These are phyloP conservation scores for Ramphastos sulfuratus DNA, from an alignment of 2,113 vertebrate species.

Conservation along the genomic window DNA sequence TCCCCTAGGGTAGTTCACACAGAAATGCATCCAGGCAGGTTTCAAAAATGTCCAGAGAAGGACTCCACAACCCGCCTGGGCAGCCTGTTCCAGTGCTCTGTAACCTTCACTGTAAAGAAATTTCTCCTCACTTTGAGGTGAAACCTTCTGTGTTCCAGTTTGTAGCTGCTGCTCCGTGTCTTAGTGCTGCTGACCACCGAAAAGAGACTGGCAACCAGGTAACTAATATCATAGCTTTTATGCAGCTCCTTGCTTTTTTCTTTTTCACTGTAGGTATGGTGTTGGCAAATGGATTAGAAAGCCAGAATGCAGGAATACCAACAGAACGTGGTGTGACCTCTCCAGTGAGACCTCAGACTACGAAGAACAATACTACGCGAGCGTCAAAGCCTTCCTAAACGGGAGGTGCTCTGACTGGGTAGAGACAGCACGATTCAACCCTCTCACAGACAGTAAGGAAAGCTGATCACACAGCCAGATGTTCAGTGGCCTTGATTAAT, in stretches of 20 bases:
- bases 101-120: too few relatives aligned
- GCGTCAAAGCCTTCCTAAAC: conserved; percentile 76
- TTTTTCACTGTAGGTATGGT: conserved; percentile 81
- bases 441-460: conserved; percentile 87
- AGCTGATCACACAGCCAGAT: not conserved
- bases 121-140: too few relatives aligned
- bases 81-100: too few relatives aligned
- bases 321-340: conserved; percentile 84
- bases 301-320: conserved; percentile 76
- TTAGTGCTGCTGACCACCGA: too few relatives aligned
- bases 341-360: conserved; percentile 81
- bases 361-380: conserved; percentile 80
- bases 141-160: too few relatives aligned
- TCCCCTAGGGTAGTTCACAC: too few relatives aligned
- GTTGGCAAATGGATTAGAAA: conserved; percentile 82
- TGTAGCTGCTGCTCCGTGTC: too few relatives aligned
- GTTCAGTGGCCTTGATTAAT: not conserved
- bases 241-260: not conserved
- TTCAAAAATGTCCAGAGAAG: too few relatives aligned
- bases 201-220: not conserved
- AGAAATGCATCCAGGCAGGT: too few relatives aligned
- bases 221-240: not conserved
- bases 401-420: conserved; percentile 78
- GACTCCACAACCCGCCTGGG: too few relatives aligned
- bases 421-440: conserved; percentile 79